Percentiles rank a stretch among this genome's conserved stretches.
Evolutionary conservation across 1,140 invertebrate genomes (phyloP).

Genomic region (Pachypeltis micranthus): DNA sequence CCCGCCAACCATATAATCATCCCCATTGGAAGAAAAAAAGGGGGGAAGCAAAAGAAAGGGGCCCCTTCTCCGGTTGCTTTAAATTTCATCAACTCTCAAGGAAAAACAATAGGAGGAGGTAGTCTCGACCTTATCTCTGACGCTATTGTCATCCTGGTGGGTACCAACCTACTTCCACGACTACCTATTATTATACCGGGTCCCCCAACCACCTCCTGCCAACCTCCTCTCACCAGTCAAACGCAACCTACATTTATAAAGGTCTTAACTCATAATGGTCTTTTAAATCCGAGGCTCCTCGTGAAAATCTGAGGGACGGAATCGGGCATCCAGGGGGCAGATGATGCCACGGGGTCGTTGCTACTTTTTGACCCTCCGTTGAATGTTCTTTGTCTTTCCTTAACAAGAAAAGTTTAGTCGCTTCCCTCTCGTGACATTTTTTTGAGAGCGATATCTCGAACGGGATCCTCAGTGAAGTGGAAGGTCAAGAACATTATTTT

Average conservation of each 20-base stretch:
- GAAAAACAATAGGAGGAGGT: constrained; percentile 24
- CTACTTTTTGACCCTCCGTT: no score
- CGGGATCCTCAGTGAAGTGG: no score
- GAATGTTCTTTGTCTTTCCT: constrained; percentile 2
- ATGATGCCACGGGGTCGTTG: no score
- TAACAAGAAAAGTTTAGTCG: constrained; percentile 5
- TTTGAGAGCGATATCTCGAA: no score
- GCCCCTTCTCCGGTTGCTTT: no score
- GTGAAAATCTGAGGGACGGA: no score
- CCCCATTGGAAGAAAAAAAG: constrained; percentile 15
- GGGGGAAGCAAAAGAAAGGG: neutral
- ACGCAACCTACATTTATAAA: constrained; percentile 14
- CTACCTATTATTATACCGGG: no score
- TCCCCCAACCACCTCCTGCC: no score
- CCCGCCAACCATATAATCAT: constrained; percentile 16
- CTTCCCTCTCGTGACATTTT: constrained; percentile 4
- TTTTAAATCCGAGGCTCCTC: constrained; percentile 9
- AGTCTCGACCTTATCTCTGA: neutral
- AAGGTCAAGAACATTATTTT: neutral
- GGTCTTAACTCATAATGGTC: constrained; percentile 17
- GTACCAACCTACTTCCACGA: no score
- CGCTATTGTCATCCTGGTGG: no score
- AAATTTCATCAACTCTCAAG: constrained; percentile 27
- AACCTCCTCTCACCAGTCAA: constrained; percentile 5
- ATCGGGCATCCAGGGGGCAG: no score